Percentiles rank a stretch among this genome's conserved stretches.
Evolutionary conservation across 2,797 vertebrate species (phyloP).

Genomic region (Fringilla coelebs): DNA sequence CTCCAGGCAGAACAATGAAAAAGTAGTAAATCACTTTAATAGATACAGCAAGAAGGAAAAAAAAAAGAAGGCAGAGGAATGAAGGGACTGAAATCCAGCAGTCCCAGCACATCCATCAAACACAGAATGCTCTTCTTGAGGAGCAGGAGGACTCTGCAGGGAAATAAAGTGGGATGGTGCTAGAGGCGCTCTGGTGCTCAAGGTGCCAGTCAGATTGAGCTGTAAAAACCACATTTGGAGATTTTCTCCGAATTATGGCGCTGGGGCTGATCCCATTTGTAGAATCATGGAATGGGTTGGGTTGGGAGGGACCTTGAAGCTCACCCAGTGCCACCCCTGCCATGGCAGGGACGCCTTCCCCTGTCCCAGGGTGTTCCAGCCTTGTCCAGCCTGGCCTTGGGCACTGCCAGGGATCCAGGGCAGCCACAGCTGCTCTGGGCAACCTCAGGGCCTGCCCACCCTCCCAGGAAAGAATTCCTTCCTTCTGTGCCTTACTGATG

Average conservation of each 20-base stretch:
- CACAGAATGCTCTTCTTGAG: neutral
- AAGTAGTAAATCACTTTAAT: conserved; percentile 63
- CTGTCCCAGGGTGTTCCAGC: neutral
- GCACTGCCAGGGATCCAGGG: neutral
- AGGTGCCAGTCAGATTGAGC: neutral
- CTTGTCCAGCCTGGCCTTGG: neutral
- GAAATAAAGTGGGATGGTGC: neutral
- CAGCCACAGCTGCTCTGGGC: neutral
- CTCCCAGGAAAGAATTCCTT: neutral
- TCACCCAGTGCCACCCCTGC: neutral
- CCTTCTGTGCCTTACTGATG: neutral
- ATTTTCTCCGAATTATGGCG: neutral
- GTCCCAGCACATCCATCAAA: conserved; percentile 41
- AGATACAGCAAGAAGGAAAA: conserved; percentile 41
- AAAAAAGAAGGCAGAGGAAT: neutral
- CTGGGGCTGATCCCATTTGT: neutral
- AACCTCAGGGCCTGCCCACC: neutral
- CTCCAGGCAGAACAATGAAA: conserved; percentile 74
- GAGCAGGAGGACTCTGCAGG: neutral
- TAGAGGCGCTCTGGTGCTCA: neutral
- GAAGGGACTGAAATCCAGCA: conserved; percentile 52
- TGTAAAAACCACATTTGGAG: accelerated
- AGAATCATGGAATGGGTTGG: neutral
- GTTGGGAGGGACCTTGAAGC: neutral
- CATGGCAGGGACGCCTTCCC: neutral